Conservation (phyloP, 2,797 vertebrate genomes). For the Dicrostonyx torquatus region DNA sequence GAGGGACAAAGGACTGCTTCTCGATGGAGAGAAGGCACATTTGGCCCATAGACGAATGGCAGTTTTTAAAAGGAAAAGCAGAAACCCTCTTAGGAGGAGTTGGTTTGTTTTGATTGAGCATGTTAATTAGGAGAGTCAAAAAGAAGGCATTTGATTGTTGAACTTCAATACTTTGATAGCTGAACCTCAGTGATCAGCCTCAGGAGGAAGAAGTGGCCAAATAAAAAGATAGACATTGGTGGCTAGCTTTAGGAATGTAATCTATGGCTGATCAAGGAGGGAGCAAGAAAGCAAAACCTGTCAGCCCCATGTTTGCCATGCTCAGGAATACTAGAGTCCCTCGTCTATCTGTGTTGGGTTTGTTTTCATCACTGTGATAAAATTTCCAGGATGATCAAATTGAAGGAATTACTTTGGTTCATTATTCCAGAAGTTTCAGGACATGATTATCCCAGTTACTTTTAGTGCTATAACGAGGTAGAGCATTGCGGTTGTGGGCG, state of each 20-base stretch:
- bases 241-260: not conserved
- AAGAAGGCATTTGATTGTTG: not conserved
- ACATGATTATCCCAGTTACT: not conserved
- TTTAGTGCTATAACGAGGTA: too few species aligned
- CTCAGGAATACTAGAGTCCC: not conserved
- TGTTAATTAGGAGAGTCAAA: not conserved
- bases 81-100: not conserved
- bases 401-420: not conserved
- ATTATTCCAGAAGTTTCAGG: not conserved
- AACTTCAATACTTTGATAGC: not conserved
- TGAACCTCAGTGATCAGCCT: not conserved
- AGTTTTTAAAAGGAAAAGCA: not conserved
- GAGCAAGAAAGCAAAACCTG: not conserved
- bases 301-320: not conserved
- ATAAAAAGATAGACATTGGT: not conserved
- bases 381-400: not conserved
- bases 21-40: not conserved
- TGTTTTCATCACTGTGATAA: not conserved
- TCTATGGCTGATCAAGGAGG: not conserved
- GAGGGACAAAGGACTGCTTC: not conserved
- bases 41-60: not conserved
- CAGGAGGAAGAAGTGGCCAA: not conserved
- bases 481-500: not conserved
- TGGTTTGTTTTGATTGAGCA: not conserved
- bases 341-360: not conserved